phyloP scores from a whole-genome alignment of 2,888 invertebrate species.

The Eudasyphora cyanicolor region DNA sequence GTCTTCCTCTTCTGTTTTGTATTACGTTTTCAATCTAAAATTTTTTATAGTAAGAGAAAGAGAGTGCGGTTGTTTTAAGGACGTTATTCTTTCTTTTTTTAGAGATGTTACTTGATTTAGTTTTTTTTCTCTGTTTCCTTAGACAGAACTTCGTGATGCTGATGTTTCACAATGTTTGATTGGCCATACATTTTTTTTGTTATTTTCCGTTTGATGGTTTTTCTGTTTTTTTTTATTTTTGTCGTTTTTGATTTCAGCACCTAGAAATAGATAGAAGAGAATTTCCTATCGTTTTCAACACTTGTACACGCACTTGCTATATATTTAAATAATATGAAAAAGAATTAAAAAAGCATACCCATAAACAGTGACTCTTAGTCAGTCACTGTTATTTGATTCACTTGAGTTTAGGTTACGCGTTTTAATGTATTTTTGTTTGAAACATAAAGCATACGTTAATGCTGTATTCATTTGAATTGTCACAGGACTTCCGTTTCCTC shows the following conservation, averaged over 20 bases:
- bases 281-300: slow-evolving; percentile 12
- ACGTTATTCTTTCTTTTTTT: neutral
- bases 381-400: too few species aligned
- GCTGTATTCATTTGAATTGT: neutral
- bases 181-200: slow-evolving; percentile 36
- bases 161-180: slow-evolving; percentile 32
- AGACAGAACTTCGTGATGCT: neutral
- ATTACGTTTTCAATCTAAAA: neutral
- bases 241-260: too few species aligned
- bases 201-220: slow-evolving; percentile 11
- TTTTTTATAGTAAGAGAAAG: too few species aligned
- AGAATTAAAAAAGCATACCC: too few species aligned
- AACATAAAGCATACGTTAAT: slow-evolving; percentile 13
- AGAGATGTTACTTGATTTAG: slow-evolving; percentile 12
- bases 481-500: neutral
- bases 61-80: neutral
- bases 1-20: neutral
- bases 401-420: neutral
- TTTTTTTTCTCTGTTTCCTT: slow-evolving; percentile 25
- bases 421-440: slow-evolving; percentile 18
- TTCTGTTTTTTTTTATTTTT: neutral
- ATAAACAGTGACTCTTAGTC: too few species aligned
- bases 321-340: neutral
- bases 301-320: slow-evolving; percentile 30
- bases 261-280: too few species aligned